Evolutionary conservation across 2,888 invertebrate genomes (phyloP), one percentile per base, ranked within the genome.

Genomic region (Carterocephalus palaemon): DNA sequence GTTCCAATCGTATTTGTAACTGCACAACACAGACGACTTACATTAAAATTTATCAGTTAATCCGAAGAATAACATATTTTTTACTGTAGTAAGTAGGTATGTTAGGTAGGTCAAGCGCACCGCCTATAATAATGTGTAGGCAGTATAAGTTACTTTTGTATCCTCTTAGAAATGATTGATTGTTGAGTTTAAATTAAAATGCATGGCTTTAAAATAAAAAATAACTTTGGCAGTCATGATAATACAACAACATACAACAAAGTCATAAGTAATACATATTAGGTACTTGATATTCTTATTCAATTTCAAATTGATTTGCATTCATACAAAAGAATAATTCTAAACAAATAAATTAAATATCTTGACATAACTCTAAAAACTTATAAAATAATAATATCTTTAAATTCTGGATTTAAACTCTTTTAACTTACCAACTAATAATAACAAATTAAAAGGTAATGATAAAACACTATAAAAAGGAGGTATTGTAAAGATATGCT

Each of bases 351-450:
- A 81, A 80, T 79, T 66, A 69, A 74, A 76, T 71, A 66, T 66
- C 56, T 59, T 47, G 36, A 60, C 63, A 13, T 68, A 68, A 65
- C 57, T 58, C 64, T 71, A 70, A 62, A 72, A 59, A 56, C 50
- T 70, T 70, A 66, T 62, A 71, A 72, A 71, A 64, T 76, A 82
- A 73, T 83, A 82, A 84, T 84, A 84, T 83, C 81, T 77, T 74
- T 74, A 62, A 37, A 77, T 81, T 82, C 77, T 81, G 81, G 80
- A 70, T 70, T 68, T 75, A 82, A 78, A 79, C 74, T 80, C 77
- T 82, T 71, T 57, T 65, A 69, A 70, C 73, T 70, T 75, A 80
- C n/a, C 50, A 79, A 82, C 68, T 81, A 80, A 73, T 67, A 68
- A 74, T 76, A 82, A 84, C 78, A 78, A 79, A 64, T 61, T 62